Base-by-base conservation (phyloP, 2,797 vertebrate species). In the Hyperoplus immaculatus region DNA sequence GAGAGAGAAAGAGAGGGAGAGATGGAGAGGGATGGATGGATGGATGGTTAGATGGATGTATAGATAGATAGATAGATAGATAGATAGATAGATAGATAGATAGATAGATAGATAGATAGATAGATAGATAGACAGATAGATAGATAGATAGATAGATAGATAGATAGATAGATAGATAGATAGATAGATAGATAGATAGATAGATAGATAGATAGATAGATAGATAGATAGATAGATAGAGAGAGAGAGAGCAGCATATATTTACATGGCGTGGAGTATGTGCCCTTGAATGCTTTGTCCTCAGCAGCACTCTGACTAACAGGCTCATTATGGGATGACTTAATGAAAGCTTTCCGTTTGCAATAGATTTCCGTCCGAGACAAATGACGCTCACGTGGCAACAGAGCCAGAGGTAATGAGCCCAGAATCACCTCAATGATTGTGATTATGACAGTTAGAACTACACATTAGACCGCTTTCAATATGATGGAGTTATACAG, bases 251-350 rank as follows among this genome's bases (percentile, higher is more conserved):
- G 72, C 73, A 50, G 65, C 46, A 21, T 84, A 85, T 84, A 85
- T 89, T 84, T 85, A 92, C 74, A 72, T 39, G 4, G 38, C 77
- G 75, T 71, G 38, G 88, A 77, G 88, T 88, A 92, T 82, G 81
- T 80, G 76, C 75, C 87, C 81, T 90, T 86, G 82, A 90, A 86
- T 87, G 82, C 82, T 81, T 89, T 75, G 72, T 78, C 83, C 81
- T 29, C 29, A 29, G 29, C 80, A 81, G 88, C 86, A 87, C 74
- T 69, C 70, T 84, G 88, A 94, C 87, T 87, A 91, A 92, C 91
- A 91, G 87, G 80, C 87, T 92, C 90, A 93, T 95, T 92, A 94
- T 91, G 89, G 90, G 85, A 92, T 86, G 87, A 92, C 90, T 94
- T 92, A 93, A 92, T 91, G 89, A 90, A 88, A 93, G 90, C 74